These are phyloP conservation scores for Halictus ligatus DNA, from an alignment of 2,888 invertebrate species.

Conservation along the genomic window DNA sequence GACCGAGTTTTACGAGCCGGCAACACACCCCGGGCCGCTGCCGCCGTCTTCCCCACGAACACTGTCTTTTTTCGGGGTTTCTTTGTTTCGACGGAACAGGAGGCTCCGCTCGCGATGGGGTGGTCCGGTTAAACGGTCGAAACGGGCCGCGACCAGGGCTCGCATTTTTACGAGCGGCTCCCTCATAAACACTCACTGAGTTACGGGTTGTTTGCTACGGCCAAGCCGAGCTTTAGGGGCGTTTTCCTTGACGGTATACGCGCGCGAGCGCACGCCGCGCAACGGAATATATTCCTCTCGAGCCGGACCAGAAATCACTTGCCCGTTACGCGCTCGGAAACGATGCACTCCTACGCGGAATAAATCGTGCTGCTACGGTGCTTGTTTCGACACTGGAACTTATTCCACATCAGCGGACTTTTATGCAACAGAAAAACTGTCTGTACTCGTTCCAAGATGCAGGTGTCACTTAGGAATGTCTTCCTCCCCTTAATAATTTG, in stretches of 20 bases:
- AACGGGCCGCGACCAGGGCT: slow-evolving; percentile 61
- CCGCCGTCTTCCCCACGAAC: slow-evolving; percentile 48
- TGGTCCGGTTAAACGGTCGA: slow-evolving; percentile 75
- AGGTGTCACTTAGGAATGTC: too few relatives aligned
- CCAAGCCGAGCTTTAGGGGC: slow-evolving; percentile 77
- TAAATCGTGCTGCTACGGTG: not conserved
- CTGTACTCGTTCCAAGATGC: not conserved
- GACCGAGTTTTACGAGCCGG: slow-evolving; percentile 83
- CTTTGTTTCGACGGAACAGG: slow-evolving; percentile 55
- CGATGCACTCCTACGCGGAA: slow-evolving; percentile 6
- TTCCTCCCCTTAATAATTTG: too few relatives aligned
- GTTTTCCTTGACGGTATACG: slow-evolving; percentile 62
- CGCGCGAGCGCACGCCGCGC: slow-evolving; percentile 16
- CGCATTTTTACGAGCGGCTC: slow-evolving; percentile 81
- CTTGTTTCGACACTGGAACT: not conserved
- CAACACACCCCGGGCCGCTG: slow-evolving; percentile 75
- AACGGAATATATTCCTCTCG: slow-evolving; percentile 23
- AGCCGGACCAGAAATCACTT: slow-evolving; percentile 35
- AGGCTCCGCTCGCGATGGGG: slow-evolving; percentile 62
- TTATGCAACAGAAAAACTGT: not conserved
- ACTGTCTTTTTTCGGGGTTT: slow-evolving; percentile 39
- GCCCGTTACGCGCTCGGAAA: not conserved
- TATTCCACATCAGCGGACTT: not conserved
- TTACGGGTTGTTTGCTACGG: slow-evolving; percentile 82
- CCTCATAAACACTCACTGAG: slow-evolving; percentile 83